Base-by-base conservation (phyloP, 2,888 invertebrate species). In the Acanthoscelides obtectus region DNA sequence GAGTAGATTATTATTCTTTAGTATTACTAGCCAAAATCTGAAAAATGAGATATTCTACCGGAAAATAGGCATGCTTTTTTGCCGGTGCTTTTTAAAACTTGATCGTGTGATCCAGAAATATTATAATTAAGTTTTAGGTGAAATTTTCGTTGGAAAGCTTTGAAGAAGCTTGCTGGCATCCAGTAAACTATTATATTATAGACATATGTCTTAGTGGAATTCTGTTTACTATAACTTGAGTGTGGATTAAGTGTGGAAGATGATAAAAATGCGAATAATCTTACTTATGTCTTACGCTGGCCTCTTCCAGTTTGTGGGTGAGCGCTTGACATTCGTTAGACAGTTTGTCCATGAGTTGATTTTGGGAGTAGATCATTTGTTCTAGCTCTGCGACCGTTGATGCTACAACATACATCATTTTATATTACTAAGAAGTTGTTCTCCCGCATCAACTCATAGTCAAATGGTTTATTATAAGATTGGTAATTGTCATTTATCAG, bases 291-390 rank as follows among this genome's bases (percentile, higher is more conserved):
- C 92, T 93, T 88, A 91, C 89, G 87, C 91, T 92, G 86, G 94
- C 91, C 87, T 94, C 94, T 90, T 95, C 95, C 89, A 95, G 91
- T 90, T 93, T 94, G 88, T 92, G 90, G 85, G 95, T 95, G 87
- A 95, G 91, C 87, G 90, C 90, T 89, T 93, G 94, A 90, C 95
- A 95, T 89, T 95, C 94, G 85, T 89, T 90, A 85, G 94, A 94
- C 87, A 95, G 91, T 91, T 93, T 94, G 89, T 94, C 94, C 92
- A 95, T 93, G 91, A 94, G 93, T 90, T 92, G 92, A 90, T 93
- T 94, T 91, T 95, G 95, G 88, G 92, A 93, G 88, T 92, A 92
- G 88, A 95, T 91, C 92, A 94, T 92, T 86, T 92, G 90, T 90
- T 95, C 95, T 88, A 95, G 91, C 88, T 93, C 94, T 88, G 92